phyloP scores from a whole-genome alignment of 2,113 vertebrate genomes.

The Conger conger region DNA sequence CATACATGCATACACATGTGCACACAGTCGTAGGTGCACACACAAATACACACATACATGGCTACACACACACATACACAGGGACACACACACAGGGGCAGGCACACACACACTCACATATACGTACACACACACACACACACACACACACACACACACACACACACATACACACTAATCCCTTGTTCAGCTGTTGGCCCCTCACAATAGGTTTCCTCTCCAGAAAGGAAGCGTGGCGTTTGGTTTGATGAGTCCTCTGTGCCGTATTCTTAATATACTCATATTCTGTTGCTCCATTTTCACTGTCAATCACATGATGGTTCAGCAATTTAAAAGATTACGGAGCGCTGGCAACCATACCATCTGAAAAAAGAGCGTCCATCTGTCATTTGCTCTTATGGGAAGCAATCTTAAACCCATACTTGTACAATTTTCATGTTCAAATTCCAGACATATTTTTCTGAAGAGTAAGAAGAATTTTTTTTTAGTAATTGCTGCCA shows the following conservation, averaged over 20 bases:
- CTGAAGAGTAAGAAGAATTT: constrained; percentile 4
- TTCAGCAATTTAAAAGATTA: not conserved
- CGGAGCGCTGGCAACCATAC: not conserved
- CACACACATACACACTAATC: not conserved
- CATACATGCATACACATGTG: not conserved
- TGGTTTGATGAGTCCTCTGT: not conserved
- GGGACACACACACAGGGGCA: not conserved
- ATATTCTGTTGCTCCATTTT: not conserved
- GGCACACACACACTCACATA: not conserved
- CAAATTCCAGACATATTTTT: constrained; percentile 19
- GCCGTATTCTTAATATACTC: not conserved
- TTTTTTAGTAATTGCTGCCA: not conserved
- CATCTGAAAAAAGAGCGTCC: not conserved
- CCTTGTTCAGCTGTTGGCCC: not conserved
- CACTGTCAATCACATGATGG: not conserved
- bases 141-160: too few relatives aligned
- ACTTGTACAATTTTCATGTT: constrained; percentile 1
- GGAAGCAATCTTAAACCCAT: constrained; percentile 3
- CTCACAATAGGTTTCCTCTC: not conserved
- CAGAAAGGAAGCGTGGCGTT: not conserved
- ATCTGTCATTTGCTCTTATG: constrained; percentile 6
- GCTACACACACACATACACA: not conserved
- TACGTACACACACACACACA: not conserved
- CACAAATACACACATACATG: not conserved
- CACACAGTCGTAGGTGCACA: not conserved